Conservation (phyloP, 2,113 vertebrate species). For the Corythornis vintsioides region DNA sequence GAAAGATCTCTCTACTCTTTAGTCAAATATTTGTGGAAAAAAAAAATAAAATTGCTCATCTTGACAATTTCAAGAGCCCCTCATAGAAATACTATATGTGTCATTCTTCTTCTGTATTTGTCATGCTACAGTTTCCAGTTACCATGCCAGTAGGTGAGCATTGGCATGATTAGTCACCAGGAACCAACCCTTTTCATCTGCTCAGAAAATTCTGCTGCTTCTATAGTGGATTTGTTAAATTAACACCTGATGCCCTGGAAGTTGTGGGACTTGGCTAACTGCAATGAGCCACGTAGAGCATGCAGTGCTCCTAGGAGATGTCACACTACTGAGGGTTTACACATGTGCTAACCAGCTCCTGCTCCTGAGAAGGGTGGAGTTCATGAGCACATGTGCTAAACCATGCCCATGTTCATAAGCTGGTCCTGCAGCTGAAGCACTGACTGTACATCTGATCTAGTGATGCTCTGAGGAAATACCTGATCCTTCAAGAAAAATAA, state of each 20-base stretch:
- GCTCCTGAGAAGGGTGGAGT: neutral
- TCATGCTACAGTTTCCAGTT: neutral
- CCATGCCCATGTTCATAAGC: neutral
- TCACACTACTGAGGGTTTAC: accelerated
- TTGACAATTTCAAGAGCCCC: neutral
- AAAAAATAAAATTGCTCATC: neutral
- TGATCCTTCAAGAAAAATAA: neutral
- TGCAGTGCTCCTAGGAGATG: neutral
- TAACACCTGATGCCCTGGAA: neutral
- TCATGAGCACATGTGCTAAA: neutral
- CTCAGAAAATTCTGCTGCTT: neutral
- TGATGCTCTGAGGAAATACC: neutral
- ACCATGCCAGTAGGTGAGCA: accelerated
- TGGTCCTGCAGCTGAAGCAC: neutral
- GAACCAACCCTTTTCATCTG: neutral
- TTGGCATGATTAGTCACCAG: neutral
- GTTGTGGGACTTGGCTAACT: neutral
- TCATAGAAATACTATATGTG: neutral
- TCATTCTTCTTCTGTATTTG: neutral
- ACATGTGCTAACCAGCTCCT: neutral
- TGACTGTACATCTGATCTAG: neutral
- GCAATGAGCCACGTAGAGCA: neutral
- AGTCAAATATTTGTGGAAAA: neutral
- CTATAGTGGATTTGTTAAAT: neutral
- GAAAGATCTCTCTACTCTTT: neutral